Conservation (phyloP, 1,140 invertebrate genomes). For the Heliconius hewitsoni region DNA sequence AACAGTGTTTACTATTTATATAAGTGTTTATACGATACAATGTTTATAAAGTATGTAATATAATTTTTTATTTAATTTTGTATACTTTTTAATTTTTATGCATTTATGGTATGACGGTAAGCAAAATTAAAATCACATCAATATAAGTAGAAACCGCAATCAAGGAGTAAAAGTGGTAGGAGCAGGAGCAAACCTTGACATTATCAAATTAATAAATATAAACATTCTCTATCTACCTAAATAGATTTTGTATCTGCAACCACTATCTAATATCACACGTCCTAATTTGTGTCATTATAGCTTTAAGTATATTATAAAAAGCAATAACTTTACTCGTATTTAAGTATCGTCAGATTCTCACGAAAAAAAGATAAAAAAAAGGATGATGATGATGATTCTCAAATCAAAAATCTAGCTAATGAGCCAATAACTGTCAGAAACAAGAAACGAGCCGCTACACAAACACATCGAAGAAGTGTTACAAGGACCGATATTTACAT, state of each 20-base stretch:
- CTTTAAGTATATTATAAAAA: too few species aligned
- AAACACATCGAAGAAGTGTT: conserved; percentile 45
- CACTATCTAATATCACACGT: neutral
- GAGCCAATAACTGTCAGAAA: neutral
- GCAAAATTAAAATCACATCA: too few species aligned
- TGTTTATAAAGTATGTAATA: neutral
- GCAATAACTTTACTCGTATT: neutral
- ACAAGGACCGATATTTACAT: conserved; percentile 50
- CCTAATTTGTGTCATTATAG: too few species aligned
- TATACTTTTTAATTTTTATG: too few species aligned
- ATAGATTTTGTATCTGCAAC: too few species aligned
- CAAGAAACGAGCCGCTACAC: neutral
- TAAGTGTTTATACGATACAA: neutral
- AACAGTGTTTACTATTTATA: neutral
- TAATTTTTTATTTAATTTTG: too few species aligned
- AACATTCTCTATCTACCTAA: too few species aligned
- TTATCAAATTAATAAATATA: too few species aligned
- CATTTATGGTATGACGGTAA: too few species aligned
- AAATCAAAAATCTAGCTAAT: neutral
- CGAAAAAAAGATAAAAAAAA: neutral
- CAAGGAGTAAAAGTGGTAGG: too few species aligned
- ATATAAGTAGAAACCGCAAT: too few species aligned
- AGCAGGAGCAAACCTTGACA: too few species aligned
- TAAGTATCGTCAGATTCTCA: neutral
- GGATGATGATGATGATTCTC: neutral